Base-by-base conservation (phyloP, 2,113 vertebrate genomes). In the Triplophysa tibetana region DNA sequence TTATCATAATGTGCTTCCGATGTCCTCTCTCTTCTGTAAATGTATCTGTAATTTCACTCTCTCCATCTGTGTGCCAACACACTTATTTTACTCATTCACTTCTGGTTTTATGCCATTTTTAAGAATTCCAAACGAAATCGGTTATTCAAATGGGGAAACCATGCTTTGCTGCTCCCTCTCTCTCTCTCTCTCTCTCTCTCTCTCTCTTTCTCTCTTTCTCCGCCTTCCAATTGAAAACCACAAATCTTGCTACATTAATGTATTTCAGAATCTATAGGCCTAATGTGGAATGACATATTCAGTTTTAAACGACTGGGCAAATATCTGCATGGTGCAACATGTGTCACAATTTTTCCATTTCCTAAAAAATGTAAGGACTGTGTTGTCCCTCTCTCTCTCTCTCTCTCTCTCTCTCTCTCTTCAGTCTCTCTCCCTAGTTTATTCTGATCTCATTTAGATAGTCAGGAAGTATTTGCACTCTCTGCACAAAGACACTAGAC, bases 371-470 rank as follows among this genome's bases (percentile, higher is more conserved):
- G 6, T 0, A 38, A 38, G 7, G 5, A 29, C 29, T 4, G 29
- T 29, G 3, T 29, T 33, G 4, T 33, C 29, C 6, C 29, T 33
- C 29, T 33, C 29, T 38, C 33, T 38, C 33, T 7, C 6, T 38
- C 33, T 38, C 33, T 38, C 33, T 29, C 33, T 38, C 33, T 38
- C 33, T 8, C 33, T 0, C 5, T 38, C 33, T 38, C 33, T 38
- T 29, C 29, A 29, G 0, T 67, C 24, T 50, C 29, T 64, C 56
- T 78, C 61, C 61, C 45, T 87, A 78, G 85, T 85, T 81, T 81
- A 77, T 82, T 21, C 33, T 54, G 84, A 89, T 91, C 88, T 87
- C 79, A 87, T 91, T 91, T 88, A 88, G 86, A 90, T 90, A 87
- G 88, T 88, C 82, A 78, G 85, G 86, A 81, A 89, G 88, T 80